A percentile compares a stretch with the other conserved stretches of the same genome.
Evolutionary conservation across 2,113 vertebrate genomes (phyloP).

Genomic region (Actenoides hombroni): DNA sequence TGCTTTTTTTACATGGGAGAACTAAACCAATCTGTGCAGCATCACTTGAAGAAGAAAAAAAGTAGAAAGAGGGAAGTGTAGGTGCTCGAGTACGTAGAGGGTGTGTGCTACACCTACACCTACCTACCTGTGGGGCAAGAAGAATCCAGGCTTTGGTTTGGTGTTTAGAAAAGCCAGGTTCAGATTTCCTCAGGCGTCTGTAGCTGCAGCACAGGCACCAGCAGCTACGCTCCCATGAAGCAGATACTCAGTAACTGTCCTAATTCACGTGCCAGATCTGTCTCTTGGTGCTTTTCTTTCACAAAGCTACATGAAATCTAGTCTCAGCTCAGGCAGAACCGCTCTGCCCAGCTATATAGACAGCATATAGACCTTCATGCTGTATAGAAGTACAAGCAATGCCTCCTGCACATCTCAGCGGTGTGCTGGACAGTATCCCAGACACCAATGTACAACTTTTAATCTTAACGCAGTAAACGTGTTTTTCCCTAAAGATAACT

Average conservation of each 20-base stretch:
- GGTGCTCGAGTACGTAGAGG: neutral
- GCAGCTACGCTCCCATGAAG: accelerated
- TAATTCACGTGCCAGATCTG: neutral
- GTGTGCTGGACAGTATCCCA: neutral
- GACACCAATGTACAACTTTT: neutral
- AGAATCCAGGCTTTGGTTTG: neutral
- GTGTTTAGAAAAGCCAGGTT: neutral
- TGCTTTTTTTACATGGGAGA: neutral
- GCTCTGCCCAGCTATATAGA: neutral
- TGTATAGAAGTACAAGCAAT: neutral
- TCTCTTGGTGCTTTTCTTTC: neutral
- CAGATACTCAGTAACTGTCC: neutral
- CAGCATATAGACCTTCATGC: neutral
- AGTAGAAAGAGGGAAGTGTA: neutral
- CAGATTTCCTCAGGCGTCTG: neutral
- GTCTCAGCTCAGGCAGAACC: neutral
- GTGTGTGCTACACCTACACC: too few relatives aligned
- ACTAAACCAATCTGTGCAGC: neutral
- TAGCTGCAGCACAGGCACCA: neutral
- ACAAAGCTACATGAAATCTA: neutral
- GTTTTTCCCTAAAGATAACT: neutral
- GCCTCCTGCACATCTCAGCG: neutral
- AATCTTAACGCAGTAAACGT: neutral
- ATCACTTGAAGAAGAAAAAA: neutral
- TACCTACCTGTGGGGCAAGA: neutral